Evolutionary conservation across 1,140 invertebrate species (phyloP).

Genomic region (Drosophila pandora): DNA sequence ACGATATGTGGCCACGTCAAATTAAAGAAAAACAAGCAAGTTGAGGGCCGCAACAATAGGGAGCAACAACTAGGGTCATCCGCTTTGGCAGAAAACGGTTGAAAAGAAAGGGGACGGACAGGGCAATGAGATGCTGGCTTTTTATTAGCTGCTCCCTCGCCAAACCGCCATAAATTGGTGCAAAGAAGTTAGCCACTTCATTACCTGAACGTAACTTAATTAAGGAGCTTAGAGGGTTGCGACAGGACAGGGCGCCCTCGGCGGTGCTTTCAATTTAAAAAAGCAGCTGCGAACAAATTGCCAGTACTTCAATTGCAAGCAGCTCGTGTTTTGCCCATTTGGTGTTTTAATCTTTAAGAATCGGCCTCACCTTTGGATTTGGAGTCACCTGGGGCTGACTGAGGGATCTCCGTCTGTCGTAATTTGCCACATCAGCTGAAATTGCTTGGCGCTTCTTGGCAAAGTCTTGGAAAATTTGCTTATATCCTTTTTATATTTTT

Average conservation of each 20-base stretch:
- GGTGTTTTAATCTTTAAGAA: neutral
- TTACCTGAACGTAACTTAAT: constrained; percentile 72
- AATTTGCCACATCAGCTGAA: constrained; percentile 43
- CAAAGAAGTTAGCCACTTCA: constrained; percentile 75
- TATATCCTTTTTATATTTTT: constrained; percentile 32
- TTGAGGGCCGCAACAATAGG: neutral
- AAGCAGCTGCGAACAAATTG: constrained; percentile 39
- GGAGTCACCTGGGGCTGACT: constrained; percentile 2
- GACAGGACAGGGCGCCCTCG: constrained; percentile 9
- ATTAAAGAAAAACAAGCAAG: constrained; percentile 51
- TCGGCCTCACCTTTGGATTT: neutral
- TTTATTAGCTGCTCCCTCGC: constrained; percentile 18
- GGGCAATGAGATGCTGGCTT: constrained; percentile 17
- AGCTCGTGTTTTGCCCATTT: constrained; percentile 51
- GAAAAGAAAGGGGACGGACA: neutral
- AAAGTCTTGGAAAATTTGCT: constrained; percentile 27
- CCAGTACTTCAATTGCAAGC: constrained; percentile 53
- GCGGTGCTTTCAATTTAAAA: constrained; percentile 61
- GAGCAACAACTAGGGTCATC: constrained; percentile 6
- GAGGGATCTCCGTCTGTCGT: constrained; percentile 21
- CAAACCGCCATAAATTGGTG: constrained; percentile 61
- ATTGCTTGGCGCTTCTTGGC: constrained; percentile 32
- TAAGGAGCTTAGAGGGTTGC: constrained; percentile 36
- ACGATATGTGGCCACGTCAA: constrained; percentile 19
- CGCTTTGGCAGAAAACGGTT: neutral